Conservation (phyloP, 2,113 vertebrate genomes). For the Ariopsis seemanni region DNA sequence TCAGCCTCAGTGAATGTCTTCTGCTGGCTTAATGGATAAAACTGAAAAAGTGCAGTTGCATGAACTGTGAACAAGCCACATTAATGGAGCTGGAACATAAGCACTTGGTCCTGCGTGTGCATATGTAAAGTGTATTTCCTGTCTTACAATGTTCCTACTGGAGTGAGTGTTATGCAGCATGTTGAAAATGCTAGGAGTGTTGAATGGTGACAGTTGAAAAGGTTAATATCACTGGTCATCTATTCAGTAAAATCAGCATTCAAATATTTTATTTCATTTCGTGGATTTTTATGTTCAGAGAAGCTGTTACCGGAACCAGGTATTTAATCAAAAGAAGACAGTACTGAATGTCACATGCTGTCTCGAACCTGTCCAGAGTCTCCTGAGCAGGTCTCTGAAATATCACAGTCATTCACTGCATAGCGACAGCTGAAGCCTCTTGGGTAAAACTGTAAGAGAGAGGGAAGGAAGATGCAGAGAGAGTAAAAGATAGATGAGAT, state of each 20-base stretch:
- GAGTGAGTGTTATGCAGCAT: neutral
- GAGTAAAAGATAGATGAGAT: neutral
- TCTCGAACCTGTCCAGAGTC: conserved; percentile 91
- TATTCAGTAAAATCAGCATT: neutral
- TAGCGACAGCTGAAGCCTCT: conserved; percentile 90
- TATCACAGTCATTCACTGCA: conserved; percentile 93
- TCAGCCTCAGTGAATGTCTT: neutral
- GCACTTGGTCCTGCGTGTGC: neutral
- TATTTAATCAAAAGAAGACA: neutral
- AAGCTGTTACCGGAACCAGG: neutral
- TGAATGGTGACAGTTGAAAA: neutral
- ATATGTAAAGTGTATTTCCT: neutral
- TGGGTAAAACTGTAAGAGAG: conserved; percentile 83
- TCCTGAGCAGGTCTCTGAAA: conserved; percentile 91
- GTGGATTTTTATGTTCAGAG: neutral
- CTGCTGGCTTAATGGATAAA: neutral
- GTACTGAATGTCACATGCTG: neutral
- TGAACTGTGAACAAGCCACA: neutral
- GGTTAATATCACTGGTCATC: neutral
- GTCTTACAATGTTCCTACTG: neutral
- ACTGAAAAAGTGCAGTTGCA: neutral
- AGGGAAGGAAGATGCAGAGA: conserved; percentile 4
- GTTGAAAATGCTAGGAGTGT: neutral
- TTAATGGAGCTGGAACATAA: neutral
- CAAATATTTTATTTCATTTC: neutral